A percentile compares a stretch with the other conserved stretches of the same genome.
Conservation (phyloP, 2,888 invertebrate genomes). For the Chymomyza caudatula region DNA sequence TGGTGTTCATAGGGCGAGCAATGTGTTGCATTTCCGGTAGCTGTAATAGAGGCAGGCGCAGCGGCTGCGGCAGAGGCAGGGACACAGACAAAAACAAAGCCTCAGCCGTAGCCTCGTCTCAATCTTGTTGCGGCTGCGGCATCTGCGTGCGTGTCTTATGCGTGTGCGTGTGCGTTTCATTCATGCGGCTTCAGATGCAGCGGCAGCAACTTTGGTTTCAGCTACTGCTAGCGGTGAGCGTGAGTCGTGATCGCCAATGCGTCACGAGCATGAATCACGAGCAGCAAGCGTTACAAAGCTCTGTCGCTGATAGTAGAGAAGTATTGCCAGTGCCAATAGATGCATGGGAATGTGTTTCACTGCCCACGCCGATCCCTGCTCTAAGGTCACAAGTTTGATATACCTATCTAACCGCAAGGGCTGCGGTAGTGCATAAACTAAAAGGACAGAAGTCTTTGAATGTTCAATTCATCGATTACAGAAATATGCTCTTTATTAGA, state of each 20-base stretch:
- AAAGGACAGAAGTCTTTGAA: no score
- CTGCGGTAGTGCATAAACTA: no score
- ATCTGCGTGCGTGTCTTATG: slow-evolving; percentile 56
- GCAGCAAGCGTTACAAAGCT: no score
- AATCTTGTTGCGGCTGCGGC: not conserved
- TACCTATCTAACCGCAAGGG: no score
- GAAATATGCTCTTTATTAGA: no score
- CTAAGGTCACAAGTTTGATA: no score
- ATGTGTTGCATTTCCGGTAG: slow-evolving; percentile 71
- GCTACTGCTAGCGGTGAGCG: not conserved
- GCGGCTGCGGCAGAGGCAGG: not conserved
- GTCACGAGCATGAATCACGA: not conserved
- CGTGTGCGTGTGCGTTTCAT: slow-evolving; percentile 61
- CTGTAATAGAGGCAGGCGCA: slow-evolving; percentile 19
- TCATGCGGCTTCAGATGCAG: slow-evolving; percentile 23
- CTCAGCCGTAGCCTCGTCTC: not conserved
- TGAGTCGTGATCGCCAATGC: not conserved
- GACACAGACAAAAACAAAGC: not conserved
- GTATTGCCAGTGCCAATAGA: no score
- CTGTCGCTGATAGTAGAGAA: no score
- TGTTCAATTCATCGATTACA: no score
- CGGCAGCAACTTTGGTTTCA: slow-evolving; percentile 13
- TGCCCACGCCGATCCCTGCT: no score
- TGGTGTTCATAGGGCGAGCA: slow-evolving; percentile 32
- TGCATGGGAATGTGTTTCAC: no score